A percentile compares a stretch with the other conserved stretches of the same genome.
Evolutionary conservation across 2,797 vertebrate genomes (phyloP).

Genomic region (Chiroxiphia lanceolata): DNA sequence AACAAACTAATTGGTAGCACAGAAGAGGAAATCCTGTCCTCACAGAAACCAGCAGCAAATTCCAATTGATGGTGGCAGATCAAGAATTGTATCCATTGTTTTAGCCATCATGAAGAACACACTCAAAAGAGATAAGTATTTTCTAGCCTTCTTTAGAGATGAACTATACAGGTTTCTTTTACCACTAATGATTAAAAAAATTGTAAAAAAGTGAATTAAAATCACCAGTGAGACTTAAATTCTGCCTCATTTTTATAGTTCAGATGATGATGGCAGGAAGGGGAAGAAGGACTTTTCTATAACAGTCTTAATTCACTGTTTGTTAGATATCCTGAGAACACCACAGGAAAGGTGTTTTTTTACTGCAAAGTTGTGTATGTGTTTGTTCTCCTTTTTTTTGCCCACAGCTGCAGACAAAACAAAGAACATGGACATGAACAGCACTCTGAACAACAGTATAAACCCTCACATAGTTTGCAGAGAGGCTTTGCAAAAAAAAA

Average conservation of each 20-base stretch:
- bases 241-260: neutral
- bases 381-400: neutral
- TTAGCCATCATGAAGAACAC: neutral
- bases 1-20: neutral
- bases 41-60: neutral
- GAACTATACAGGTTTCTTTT: neutral
- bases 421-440: neutral
- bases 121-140: neutral
- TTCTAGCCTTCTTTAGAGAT: neutral
- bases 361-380: neutral
- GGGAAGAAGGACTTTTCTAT: neutral
- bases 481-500: neutral
- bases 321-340: neutral
- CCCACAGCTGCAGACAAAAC: neutral
- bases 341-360: neutral
- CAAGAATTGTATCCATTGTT: neutral
- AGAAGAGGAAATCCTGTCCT: neutral
- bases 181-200: neutral
- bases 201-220: neutral
- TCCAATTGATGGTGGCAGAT: neutral
- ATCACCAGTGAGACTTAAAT: neutral
- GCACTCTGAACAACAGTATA: neutral
- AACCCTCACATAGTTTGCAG: neutral
- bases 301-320: neutral
- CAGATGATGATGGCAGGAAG: neutral